Conservation (phyloP, 2,113 vertebrate genomes). For the Gopherus flavomarginatus region DNA sequence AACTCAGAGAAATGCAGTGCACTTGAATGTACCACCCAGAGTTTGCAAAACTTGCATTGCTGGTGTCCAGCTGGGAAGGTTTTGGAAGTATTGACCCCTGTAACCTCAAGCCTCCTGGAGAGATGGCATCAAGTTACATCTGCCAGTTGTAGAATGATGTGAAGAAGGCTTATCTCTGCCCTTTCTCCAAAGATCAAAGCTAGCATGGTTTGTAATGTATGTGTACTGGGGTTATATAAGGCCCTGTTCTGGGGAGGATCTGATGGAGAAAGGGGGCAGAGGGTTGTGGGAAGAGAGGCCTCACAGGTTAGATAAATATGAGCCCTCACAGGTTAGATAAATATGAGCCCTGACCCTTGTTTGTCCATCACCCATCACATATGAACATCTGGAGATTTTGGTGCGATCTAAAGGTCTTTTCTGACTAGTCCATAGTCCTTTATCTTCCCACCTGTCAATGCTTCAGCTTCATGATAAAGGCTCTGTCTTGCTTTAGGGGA, state of each 20-base stretch:
- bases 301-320: not conserved
- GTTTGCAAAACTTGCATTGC: not conserved
- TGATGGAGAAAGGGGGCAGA: not conserved
- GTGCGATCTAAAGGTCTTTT: not conserved
- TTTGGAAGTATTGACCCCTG: not conserved
- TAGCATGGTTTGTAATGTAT: not conserved
- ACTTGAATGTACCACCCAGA: not conserved
- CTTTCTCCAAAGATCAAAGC: not conserved
- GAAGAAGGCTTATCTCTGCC: not conserved
- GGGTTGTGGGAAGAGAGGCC: not conserved
- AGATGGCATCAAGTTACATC: not conserved
- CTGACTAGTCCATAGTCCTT: too few relatives aligned
- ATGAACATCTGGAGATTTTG: not conserved
- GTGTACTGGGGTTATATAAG: not conserved
- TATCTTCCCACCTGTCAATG: not conserved
- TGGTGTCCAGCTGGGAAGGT: not conserved
- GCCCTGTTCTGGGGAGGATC: not conserved
- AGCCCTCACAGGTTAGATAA: not conserved
- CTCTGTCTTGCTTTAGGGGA: not conserved
- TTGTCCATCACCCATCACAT: not conserved
- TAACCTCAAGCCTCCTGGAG: not conserved
- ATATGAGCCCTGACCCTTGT: not conserved
- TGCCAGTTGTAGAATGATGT: not conserved
- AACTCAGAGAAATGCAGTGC: not conserved
- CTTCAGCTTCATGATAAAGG: not conserved